Base-by-base conservation (phyloP, 2,888 invertebrate genomes). In the Chrysolina haemoptera region DNA sequence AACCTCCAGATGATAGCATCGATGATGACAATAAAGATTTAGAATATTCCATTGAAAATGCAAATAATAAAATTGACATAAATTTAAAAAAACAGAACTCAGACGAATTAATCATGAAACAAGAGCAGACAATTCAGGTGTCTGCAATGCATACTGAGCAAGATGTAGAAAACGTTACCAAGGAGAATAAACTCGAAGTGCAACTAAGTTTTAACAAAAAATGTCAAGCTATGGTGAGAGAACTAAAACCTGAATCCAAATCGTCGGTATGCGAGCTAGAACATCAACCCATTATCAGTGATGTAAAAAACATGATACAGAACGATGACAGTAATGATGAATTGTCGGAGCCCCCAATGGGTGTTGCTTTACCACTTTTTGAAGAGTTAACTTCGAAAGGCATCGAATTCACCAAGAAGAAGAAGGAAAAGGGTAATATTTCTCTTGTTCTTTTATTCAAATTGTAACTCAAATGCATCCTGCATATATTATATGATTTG, bases 101-200 rank as follows among this genome's bases (percentile, higher is more conserved):
- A 68, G 84, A 85, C 68, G 85, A 85, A 50, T 83, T 84, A n/a
- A 90, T 92, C 90, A 91, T 92, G 86, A 91, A 91, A 78, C 91
- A 91, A 81, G 91, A 91, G 76, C 91, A 90, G 62, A 91, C 90
- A 5, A 0, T 90, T 90, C 43, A 89, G 90, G 16, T 91, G 90
- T 79, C 82, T 90, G 5, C 89, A 59, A 9, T n/a, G 10, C 12
- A 27, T n/a, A n/a, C 5, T 35, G 35, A n/a, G 14, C 12, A 12
- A 14, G 27, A 16, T 22, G 14, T 8, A 0, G 14, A 59, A 59
- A 27, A 27, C 22, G 59, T 27, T n/a, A 14, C 14, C 14, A 12
- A 16, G 10, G 27, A 27, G 9, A 59, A 59, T 10, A 11, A 35
- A 6, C 90, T 75, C 9, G 1, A 50, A 50, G 50, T 14, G 91